These are phyloP conservation scores for Proteles cristata DNA, from an alignment of 2,113 vertebrate species.

Conservation along the genomic window DNA sequence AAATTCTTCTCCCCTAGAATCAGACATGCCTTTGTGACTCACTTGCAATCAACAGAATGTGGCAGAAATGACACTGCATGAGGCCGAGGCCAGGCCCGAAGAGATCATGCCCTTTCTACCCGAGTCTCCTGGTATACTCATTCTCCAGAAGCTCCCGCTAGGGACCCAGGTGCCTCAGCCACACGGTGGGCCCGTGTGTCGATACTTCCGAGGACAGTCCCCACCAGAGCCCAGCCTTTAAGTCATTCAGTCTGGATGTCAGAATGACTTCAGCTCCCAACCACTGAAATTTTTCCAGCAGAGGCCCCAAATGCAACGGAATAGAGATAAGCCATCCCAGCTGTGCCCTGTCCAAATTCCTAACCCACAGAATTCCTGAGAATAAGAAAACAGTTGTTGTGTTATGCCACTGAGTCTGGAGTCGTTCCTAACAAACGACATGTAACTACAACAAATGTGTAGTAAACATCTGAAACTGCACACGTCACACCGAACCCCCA, in stretches of 20 bases:
- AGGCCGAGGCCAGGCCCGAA: background rate
- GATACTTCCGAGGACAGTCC: background rate
- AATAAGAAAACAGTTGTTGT: background rate
- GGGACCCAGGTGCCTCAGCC: background rate
- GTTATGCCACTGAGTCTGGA: background rate
- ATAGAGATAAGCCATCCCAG: background rate
- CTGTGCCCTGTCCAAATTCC: background rate
- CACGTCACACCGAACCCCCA: background rate
- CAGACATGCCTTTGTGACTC: background rate
- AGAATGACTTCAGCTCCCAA: background rate
- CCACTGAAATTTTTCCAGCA: background rate
- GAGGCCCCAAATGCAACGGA: background rate
- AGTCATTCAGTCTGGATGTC: background rate
- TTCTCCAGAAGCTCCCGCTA: background rate
- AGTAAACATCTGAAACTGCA: background rate
- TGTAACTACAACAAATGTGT: background rate
- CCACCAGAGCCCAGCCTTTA: background rate
- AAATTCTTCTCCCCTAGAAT: background rate
- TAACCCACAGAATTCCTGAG: background rate
- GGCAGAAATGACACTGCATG: background rate
- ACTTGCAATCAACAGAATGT: background rate
- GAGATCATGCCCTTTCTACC: background rate
- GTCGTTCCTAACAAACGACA: background rate
- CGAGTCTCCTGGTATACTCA: background rate
- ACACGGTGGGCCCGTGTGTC: background rate